Conservation (phyloP, 2,797 vertebrate genomes). For the Sardinella longiceps region DNA sequence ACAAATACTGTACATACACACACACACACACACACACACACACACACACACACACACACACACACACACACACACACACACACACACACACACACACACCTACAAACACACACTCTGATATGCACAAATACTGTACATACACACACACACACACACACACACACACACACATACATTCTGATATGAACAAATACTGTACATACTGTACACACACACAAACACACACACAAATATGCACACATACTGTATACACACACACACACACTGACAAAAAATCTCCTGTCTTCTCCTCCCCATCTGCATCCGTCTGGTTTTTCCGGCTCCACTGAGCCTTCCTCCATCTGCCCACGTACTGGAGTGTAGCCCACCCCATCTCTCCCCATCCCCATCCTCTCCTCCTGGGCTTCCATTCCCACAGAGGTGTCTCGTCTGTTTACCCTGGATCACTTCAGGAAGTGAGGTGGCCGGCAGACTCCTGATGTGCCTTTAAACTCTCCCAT, state of each 20-base stretch:
- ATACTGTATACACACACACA: neutral
- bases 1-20: no score
- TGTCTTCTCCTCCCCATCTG: neutral
- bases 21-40: no score
- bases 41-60: neutral
- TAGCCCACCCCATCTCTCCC: slow-evolving; percentile 8
- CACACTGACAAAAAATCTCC: neutral
- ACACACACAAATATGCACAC: neutral
- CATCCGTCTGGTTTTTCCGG: neutral
- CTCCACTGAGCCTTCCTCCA: neutral
- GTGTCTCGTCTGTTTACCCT: neutral
- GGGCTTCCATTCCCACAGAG: neutral
- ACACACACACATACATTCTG: neutral
- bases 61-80: neutral
- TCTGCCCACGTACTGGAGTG: neutral
- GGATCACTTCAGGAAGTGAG: neutral
- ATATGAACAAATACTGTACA: no score
- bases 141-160: neutral
- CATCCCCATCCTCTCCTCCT: neutral
- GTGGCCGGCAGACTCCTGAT: slow-evolving; percentile 12
- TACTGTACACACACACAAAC: neutral
- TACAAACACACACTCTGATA: neutral
- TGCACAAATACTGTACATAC: neutral
- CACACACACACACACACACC: neutral
- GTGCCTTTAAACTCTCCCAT: neutral